Evolutionary conservation across 2,797 vertebrate species (phyloP).

Genomic region (Hydrophis major): DNA sequence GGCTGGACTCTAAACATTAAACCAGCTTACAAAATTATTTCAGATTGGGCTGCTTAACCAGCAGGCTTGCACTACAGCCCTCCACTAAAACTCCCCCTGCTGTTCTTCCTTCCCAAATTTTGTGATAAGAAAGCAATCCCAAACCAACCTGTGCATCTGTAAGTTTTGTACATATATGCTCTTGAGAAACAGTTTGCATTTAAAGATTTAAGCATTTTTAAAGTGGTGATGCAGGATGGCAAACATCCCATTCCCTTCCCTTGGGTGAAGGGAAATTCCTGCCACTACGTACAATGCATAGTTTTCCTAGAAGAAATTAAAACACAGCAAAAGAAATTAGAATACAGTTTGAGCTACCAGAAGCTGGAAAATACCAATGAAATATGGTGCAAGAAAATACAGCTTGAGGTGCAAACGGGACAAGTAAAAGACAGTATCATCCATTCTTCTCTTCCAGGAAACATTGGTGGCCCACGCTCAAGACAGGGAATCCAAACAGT

Average conservation of each 20-base stretch:
- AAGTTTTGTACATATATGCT: background rate
- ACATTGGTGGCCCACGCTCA: background rate
- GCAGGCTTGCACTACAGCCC: background rate
- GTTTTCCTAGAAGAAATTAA: background rate
- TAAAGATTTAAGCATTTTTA: background rate
- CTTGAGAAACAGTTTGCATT: background rate
- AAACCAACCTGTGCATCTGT: background rate
- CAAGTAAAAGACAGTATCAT: background rate
- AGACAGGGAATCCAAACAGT: background rate
- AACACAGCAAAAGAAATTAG: background rate
- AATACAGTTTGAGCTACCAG: background rate
- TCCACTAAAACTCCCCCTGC: background rate
- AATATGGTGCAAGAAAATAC: background rate
- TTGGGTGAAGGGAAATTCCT: background rate
- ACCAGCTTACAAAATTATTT: background rate
- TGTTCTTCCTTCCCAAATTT: background rate
- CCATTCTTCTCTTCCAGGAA: background rate
- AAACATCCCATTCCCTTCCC: background rate
- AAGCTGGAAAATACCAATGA: background rate
- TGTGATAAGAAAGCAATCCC: background rate
- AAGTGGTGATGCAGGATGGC: background rate
- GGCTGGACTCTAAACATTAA: background rate
- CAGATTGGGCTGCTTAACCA: background rate
- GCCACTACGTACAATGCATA: background rate
- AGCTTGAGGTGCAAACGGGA: background rate